Percentiles rank a stretch among this genome's conserved stretches.
phyloP scores from a whole-genome alignment of 2,888 invertebrate genomes.

The Phragmatobia fuliginosa region DNA sequence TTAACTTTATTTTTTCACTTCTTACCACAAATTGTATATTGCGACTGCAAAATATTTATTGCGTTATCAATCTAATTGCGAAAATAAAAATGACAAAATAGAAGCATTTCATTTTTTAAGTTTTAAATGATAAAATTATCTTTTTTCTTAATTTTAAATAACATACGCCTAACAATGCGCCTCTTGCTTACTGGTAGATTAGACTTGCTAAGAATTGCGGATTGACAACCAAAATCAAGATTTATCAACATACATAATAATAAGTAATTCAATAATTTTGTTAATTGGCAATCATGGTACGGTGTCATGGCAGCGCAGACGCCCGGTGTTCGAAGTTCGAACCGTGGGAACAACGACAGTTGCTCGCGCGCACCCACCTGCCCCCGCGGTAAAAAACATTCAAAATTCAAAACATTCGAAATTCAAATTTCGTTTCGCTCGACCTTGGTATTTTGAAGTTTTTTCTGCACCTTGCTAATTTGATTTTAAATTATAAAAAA shows the following conservation, averaged over 20 bases:
- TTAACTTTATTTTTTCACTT: not conserved
- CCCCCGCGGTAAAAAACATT: conserved; percentile 76
- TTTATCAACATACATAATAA: conserved; percentile 16
- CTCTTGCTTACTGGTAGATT: no score
- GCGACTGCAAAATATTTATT: not conserved
- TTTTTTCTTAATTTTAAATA: no score
- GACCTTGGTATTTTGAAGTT: conserved; percentile 72
- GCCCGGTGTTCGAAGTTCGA: conserved; percentile 73
- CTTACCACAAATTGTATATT: not conserved
- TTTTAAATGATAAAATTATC: not conserved
- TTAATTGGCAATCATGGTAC: conserved; percentile 82
- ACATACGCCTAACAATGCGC: no score
- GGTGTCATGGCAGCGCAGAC: conserved; percentile 66
- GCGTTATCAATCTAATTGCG: not conserved
- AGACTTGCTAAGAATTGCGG: not conserved
- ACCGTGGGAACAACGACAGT: conserved; percentile 85
- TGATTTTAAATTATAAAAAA: conserved; percentile 22
- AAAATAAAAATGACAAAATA: not conserved
- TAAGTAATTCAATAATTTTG: conserved; percentile 61
- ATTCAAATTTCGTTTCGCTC: conserved; percentile 78
- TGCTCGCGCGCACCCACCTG: conserved; percentile 78
- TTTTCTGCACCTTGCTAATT: conserved; percentile 34
- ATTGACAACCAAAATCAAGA: not conserved
- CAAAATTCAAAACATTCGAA: conserved; percentile 64
- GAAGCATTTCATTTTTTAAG: not conserved